These are phyloP conservation scores for Parus major DNA, from an alignment of 2,113 vertebrate genomes.

Conservation along the genomic window DNA sequence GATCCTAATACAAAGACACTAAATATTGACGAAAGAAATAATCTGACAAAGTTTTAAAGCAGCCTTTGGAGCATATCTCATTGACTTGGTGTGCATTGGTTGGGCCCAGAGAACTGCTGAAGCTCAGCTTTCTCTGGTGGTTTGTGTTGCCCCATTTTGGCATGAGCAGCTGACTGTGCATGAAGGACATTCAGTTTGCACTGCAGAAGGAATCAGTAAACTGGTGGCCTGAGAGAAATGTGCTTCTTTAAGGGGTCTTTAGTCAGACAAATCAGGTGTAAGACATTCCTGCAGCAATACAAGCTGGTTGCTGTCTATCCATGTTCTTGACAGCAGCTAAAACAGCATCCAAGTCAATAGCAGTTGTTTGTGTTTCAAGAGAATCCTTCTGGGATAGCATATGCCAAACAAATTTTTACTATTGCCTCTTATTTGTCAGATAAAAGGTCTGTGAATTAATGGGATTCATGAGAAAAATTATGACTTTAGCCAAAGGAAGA, in stretches of 20 bases:
- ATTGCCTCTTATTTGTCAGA: not conserved
- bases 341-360: conserved; percentile 7
- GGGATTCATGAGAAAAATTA: not conserved
- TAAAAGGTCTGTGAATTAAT: conserved; percentile 10
- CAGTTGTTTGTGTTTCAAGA: conserved; percentile 1
- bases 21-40: not conserved
- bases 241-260: not conserved
- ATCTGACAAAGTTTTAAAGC: not conserved
- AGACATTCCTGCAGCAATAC: not conserved
- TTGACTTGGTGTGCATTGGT: not conserved
- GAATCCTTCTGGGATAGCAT: not conserved
- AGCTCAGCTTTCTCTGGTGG: not conserved
- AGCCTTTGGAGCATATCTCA: not conserved
- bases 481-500: not conserved
- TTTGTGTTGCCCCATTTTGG: not conserved
- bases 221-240: not conserved
- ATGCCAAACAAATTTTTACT: conserved; percentile 6
- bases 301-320: not conserved
- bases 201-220: not conserved
- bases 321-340: conserved; percentile 35
- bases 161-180: not conserved
- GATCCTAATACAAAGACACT: not conserved
- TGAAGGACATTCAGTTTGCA: not conserved
- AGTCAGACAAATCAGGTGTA: not conserved
- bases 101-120: not conserved